Percentiles rank a stretch among this genome's conserved stretches.
Evolutionary conservation across 2,113 vertebrate genomes (phyloP).

Genomic region (Gobius niger): DNA sequence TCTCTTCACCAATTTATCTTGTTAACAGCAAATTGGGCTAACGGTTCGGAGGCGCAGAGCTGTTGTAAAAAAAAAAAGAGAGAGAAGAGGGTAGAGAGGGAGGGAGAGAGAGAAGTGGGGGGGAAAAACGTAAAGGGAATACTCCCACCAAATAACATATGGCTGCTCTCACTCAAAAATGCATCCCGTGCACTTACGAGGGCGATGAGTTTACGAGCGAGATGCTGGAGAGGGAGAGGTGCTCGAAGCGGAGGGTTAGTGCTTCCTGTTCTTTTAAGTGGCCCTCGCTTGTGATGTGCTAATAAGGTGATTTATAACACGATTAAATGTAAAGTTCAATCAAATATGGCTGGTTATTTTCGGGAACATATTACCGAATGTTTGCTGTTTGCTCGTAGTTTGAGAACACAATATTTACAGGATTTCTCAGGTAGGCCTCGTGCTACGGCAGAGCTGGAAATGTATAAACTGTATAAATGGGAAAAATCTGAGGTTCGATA

Average conservation of each 20-base stretch:
- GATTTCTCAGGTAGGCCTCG: too few species aligned
- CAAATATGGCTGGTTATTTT: too few species aligned
- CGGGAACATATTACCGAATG: slow-evolving; percentile 36
- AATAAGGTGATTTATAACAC: slow-evolving; percentile 70
- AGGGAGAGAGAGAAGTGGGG: slow-evolving; percentile 39
- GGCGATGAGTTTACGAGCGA: slow-evolving; percentile 57
- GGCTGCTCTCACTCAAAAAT: slow-evolving; percentile 69
- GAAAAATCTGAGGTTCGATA: too few species aligned
- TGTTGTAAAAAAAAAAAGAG: slow-evolving; percentile 67
- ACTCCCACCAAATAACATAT: slow-evolving; percentile 70
- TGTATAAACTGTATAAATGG: too few species aligned
- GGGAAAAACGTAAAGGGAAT: slow-evolving; percentile 57
- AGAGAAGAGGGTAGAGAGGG: slow-evolving; percentile 41
- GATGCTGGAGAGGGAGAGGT: slow-evolving; percentile 48
- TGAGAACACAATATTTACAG: too few species aligned
- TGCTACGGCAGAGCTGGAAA: too few species aligned
- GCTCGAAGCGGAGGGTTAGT: slow-evolving; percentile 57
- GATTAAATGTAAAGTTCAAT: slow-evolving; percentile 33
- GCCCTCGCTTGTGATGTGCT: slow-evolving; percentile 62
- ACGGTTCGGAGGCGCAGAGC: slow-evolving; percentile 69
- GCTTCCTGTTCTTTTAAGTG: slow-evolving; percentile 45
- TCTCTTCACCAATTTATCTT: slow-evolving; percentile 83
- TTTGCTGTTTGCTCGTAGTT: neutral
- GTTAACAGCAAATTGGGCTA: slow-evolving; percentile 83
- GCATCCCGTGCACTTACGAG: slow-evolving; percentile 62